These are phyloP conservation scores for Hydrotaea cyrtoneurina DNA, from an alignment of 2,888 invertebrate genomes.

Conservation along the genomic window DNA sequence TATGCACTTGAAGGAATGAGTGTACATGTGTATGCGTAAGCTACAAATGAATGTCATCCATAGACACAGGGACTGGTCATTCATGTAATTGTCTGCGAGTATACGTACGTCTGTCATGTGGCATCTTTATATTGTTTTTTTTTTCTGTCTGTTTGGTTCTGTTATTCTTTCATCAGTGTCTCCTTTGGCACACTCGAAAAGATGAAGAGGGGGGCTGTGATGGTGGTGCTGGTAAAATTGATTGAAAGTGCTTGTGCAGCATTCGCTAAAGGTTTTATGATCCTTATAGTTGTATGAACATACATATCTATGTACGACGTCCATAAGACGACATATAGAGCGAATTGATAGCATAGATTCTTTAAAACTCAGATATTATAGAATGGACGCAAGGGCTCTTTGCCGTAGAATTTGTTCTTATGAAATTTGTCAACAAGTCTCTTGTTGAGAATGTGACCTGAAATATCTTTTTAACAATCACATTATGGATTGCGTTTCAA, in stretches of 20 bases:
- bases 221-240: constrained; percentile 34
- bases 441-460: constrained; percentile 16
- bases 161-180: background rate
- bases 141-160: background rate
- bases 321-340: background rate
- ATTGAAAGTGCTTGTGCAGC: constrained; percentile 43
- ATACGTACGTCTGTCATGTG: constrained; percentile 22
- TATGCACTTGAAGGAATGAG: background rate
- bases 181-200: background rate
- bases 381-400: background rate
- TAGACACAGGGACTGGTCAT: constrained; percentile 8
- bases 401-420: background rate
- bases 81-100: constrained; percentile 39
- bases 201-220: background rate
- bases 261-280: constrained; percentile 25
- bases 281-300: background rate
- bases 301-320: background rate
- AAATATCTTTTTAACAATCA: constrained; percentile 27
- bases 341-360: background rate
- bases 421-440: background rate
- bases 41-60: background rate
- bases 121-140: constrained; percentile 17
- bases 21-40: background rate
- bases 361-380: background rate
- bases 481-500: constrained; percentile 8